A percentile compares a stretch with the other conserved stretches of the same genome.
Evolutionary conservation across 1,140 invertebrate species (phyloP).

Genomic region (Ceratoteleas bidentatus): DNA sequence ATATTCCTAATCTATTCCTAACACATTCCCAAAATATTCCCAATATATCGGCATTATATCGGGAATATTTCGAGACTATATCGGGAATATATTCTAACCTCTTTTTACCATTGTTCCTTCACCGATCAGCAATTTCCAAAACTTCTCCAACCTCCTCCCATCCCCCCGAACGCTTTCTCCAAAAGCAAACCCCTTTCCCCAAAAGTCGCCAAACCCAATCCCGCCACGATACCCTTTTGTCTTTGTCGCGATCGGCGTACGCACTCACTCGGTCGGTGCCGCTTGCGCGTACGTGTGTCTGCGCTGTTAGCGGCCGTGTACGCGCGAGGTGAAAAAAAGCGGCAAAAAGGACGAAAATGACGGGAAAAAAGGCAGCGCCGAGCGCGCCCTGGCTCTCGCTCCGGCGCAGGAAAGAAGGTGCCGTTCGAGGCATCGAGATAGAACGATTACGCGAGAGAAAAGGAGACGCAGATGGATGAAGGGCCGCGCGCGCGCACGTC

Average conservation of each 20-base stretch:
- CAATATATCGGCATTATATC: too few relatives aligned
- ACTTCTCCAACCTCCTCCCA: too few relatives aligned
- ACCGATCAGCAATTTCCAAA: too few relatives aligned
- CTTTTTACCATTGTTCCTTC: too few relatives aligned
- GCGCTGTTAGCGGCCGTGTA: slow-evolving; percentile 25
- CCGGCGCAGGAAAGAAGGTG: slow-evolving; percentile 53
- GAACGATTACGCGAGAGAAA: slow-evolving; percentile 59
- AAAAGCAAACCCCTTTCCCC: too few relatives aligned
- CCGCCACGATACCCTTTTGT: slow-evolving; percentile 5
- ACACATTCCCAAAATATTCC: too few relatives aligned
- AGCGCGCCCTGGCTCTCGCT: slow-evolving; percentile 7
- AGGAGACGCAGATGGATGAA: slow-evolving; percentile 44
- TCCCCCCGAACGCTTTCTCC: too few relatives aligned
- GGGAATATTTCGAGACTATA: too few relatives aligned
- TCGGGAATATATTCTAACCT: too few relatives aligned
- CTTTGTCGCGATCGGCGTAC: background rate
- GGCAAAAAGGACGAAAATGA: slow-evolving; percentile 45
- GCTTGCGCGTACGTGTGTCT: slow-evolving; percentile 16
- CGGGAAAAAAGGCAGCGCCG: slow-evolving; percentile 22
- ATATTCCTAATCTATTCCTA: too few relatives aligned
- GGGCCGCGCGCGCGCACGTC: slow-evolving; percentile 11
- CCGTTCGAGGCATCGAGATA: slow-evolving; percentile 53
- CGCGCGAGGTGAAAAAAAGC: slow-evolving; percentile 42
- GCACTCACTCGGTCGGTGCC: background rate
- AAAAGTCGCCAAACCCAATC: too few relatives aligned